A percentile compares a stretch with the other conserved stretches of the same genome.
Evolutionary conservation across 2,888 invertebrate species (phyloP).

Genomic region (Oxytorus armatus): DNA sequence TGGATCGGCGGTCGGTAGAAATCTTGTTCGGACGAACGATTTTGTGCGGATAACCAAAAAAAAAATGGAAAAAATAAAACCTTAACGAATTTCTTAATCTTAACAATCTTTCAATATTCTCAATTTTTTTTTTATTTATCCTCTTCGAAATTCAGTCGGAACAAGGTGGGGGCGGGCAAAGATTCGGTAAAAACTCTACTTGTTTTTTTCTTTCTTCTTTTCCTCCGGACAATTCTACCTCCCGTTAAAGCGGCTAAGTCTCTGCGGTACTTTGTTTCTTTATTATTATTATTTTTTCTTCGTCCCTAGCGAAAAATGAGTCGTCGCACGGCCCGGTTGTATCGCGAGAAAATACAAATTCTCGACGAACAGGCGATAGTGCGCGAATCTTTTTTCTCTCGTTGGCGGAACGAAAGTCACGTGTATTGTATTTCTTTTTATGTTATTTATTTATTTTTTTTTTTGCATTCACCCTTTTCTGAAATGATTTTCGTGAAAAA

Average conservation of each 20-base stretch:
- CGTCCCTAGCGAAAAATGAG: slow-evolving; percentile 13
- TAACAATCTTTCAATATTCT: no score
- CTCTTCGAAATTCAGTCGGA: no score
- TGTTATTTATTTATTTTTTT: slow-evolving; percentile 57
- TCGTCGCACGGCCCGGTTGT: no score
- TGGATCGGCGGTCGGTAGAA: slow-evolving; percentile 58
- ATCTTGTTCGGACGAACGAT: neutral
- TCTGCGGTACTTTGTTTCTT: slow-evolving; percentile 70
- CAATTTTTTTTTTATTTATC: no score
- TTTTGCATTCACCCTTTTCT: slow-evolving; percentile 64
- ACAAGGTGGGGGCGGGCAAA: no score
- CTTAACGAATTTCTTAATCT: neutral
- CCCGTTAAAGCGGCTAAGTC: slow-evolving; percentile 74
- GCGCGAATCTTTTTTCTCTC: slow-evolving; percentile 1
- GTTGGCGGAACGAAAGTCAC: slow-evolving; percentile 59
- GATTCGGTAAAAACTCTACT: no score
- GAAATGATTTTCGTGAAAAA: slow-evolving; percentile 78
- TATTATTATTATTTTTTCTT: slow-evolving; percentile 53
- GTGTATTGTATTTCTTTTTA: slow-evolving; percentile 59
- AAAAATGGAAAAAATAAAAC: neutral
- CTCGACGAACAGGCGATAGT: neutral
- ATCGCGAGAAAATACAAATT: neutral
- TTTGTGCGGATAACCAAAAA: no score
- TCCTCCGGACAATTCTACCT: slow-evolving; percentile 55
- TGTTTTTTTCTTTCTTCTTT: neutral